A percentile compares a stretch with the other conserved stretches of the same genome.
Evolutionary conservation across 1,140 invertebrate species (phyloP).

Genomic region (Druon quercuslanigerum): DNA sequence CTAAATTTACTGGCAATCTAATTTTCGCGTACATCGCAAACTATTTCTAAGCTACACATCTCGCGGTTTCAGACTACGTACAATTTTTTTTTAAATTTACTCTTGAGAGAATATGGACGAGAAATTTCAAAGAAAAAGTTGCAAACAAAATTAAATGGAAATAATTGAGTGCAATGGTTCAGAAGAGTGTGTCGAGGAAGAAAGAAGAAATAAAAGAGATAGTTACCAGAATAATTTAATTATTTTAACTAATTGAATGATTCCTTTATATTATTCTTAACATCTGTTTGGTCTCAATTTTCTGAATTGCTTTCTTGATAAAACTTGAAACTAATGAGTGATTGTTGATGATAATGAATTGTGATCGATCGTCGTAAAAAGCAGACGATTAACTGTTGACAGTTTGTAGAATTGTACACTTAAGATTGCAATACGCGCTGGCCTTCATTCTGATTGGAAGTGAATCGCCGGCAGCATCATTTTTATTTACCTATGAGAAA

Average conservation of each 20-base stretch:
- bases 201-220: background rate
- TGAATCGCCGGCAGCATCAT: background rate
- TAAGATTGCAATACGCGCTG: conserved; percentile 16
- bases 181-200: conserved; percentile 2
- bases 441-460: background rate
- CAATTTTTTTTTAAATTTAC: conserved; percentile 8
- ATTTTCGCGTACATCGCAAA: background rate
- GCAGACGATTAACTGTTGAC: conserved; percentile 10
- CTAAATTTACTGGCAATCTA: conserved; percentile 5
- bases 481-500: conserved; percentile 10
- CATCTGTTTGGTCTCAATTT: too few species aligned
- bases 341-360: background rate
- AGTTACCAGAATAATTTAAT: conserved; percentile 6
- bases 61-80: background rate
- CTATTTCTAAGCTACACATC: conserved; percentile 23
- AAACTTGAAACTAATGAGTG: background rate
- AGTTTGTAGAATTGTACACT: conserved; percentile 6
- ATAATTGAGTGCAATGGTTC: background rate
- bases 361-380: conserved; percentile 12
- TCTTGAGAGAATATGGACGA: conserved; percentile 5
- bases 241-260: background rate
- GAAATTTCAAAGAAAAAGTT: background rate
- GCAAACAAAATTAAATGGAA: background rate
- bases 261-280: background rate
- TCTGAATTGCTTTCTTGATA: background rate